Evolutionary conservation across 2,797 vertebrate species (phyloP).

Genomic region (Sebastes trivittatus): DNA sequence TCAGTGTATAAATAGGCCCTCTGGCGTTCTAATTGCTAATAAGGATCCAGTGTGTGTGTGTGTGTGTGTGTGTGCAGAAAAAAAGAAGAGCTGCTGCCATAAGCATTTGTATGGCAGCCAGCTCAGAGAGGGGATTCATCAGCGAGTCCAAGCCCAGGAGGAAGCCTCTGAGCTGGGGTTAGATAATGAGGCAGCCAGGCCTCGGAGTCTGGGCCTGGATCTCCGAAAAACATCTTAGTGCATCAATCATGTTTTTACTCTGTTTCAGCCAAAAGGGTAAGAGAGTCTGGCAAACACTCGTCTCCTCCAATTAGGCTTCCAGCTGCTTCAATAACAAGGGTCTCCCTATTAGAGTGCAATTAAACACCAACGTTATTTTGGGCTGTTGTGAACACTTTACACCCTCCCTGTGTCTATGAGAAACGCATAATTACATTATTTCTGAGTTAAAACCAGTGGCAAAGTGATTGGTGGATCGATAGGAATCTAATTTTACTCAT

Average conservation of each 20-base stretch:
- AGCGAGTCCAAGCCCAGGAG: conserved; percentile 26
- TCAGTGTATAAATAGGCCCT: conserved; percentile 58
- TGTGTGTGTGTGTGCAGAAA: conserved; percentile 28
- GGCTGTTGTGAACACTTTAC: background rate
- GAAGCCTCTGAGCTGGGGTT: conserved; percentile 29
- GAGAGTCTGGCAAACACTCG: background rate
- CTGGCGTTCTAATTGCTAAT: conserved; percentile 58
- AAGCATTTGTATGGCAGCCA: conserved; percentile 27
- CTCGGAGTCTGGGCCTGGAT: background rate
- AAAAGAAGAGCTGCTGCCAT: conserved; percentile 37
- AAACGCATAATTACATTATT: background rate
- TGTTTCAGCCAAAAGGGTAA: conserved; percentile 19
- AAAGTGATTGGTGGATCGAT: background rate
- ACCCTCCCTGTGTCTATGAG: background rate
- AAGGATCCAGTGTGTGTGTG: conserved; percentile 30
- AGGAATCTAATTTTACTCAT: background rate
- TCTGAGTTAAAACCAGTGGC: background rate
- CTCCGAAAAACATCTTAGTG: background rate
- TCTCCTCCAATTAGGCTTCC: conserved; percentile 14
- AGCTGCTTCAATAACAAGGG: conserved; percentile 30
- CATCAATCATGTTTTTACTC: background rate
- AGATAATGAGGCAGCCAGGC: conserved; percentile 42
- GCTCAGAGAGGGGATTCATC: conserved; percentile 38
- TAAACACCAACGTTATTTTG: conserved; percentile 3
- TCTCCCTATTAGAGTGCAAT: conserved; percentile 13